A percentile compares a stretch with the other conserved stretches of the same genome.
Evolutionary conservation across 1,140 invertebrate genomes (phyloP).

Genomic region (Odontomachus brunneus): DNA sequence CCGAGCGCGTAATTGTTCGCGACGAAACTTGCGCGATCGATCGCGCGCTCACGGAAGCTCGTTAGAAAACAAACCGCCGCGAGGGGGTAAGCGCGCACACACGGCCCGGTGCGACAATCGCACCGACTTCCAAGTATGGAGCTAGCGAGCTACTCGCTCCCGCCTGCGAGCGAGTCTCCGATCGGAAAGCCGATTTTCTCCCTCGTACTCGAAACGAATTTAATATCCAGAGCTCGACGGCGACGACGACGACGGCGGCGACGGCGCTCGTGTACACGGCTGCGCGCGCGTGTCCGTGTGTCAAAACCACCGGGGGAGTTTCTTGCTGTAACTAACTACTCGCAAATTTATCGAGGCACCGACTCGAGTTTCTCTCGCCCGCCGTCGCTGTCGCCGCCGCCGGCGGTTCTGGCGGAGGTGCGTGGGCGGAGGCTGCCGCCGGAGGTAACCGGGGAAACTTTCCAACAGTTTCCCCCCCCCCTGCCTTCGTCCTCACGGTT

Average conservation of each 20-base stretch:
- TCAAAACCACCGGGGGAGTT: conserved; percentile 77
- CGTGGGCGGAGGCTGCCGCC: conserved; percentile 65
- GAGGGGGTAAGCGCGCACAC: not conserved
- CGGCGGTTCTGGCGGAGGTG: conserved; percentile 60
- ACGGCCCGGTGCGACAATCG: conserved; percentile 39
- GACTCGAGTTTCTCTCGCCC: conserved; percentile 80
- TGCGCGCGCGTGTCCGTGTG: conserved; percentile 46
- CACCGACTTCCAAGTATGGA: conserved; percentile 24
- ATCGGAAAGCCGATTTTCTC: conserved; percentile 62
- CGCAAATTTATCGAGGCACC: conserved; percentile 83
- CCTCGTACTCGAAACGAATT: conserved; percentile 42
- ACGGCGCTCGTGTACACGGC: not conserved
- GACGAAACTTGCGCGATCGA: conserved; percentile 52
- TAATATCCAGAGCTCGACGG: conserved; percentile 49
- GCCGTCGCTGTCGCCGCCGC: conserved; percentile 28
- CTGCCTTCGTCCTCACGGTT: not conserved
- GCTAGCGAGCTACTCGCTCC: conserved; percentile 16
- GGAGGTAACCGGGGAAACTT: conserved; percentile 81
- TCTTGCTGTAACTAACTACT: conserved; percentile 84
- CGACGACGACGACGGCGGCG: conserved; percentile 32
- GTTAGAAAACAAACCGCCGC: conserved; percentile 41
- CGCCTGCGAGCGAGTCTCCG: conserved; percentile 8
- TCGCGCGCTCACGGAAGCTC: conserved; percentile 42
- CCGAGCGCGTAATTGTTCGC: conserved; percentile 41
- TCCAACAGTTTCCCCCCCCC: conserved; percentile 73